Base-by-base conservation (phyloP, 2,113 vertebrate species). In the Gymnocephalus cernua region DNA sequence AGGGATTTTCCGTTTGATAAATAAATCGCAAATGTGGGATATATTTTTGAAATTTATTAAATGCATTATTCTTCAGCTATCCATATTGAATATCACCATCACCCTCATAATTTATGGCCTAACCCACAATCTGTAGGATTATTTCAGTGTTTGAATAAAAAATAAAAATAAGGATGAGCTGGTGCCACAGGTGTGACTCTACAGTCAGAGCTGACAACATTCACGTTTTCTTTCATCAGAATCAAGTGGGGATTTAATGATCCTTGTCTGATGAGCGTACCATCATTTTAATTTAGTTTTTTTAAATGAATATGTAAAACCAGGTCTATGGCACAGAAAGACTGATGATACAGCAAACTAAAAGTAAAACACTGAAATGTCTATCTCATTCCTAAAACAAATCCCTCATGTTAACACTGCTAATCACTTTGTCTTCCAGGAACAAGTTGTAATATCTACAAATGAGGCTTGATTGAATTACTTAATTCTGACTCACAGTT, bases 371-470 rank as follows among this genome's bases (percentile, higher is more conserved):
- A 57, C 14, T 54, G 14, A 59, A 78, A 35, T 53, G 38, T 72
- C 50, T 35, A 70, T 56, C 4, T 54, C 1, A 21, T 51, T 47
- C 53, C 58, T 58, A 23, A 7, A 67, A 71, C 45, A 38, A 32
- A 79, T 53, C 59, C 23, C 35, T 74, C 35, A 35, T 45, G 19
- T 64, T 53, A 50, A 56, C 29, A 47, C 56, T 53, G 51, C 48
- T 6, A 62, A 62, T 65, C 6, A 58, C 58, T 79, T 74, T 44
- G 29, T 48, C 32, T 89, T 74, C 48, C 72, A 74, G 57, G 32
- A 89, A 59, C 74, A 44, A 13, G 4, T 53, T 74, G 58, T 23
- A 67, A 38, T 23, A 21, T 69, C 44, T 25, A 59, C 65, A 58
- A 76, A 74, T 13, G n/a, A 74, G 38, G 21, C 16, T 58, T 44